phyloP scores from a whole-genome alignment of 2,888 invertebrate species.

The Apoda limacodes region DNA sequence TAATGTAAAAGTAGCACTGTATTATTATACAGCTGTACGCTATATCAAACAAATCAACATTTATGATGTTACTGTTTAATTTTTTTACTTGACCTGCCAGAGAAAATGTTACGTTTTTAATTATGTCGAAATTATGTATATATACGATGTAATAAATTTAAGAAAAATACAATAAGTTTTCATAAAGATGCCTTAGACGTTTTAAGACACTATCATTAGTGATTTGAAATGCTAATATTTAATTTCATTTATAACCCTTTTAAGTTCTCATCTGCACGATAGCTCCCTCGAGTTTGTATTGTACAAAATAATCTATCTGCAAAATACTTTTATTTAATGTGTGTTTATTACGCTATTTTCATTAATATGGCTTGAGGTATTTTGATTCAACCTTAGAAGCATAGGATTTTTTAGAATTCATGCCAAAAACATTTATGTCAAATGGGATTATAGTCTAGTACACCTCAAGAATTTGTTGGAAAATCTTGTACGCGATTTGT shows the following conservation, averaged over 20 bases:
- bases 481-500: conserved; percentile 38
- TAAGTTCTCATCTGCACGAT: conserved; percentile 25
- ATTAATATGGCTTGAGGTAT: conserved; percentile 59
- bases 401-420: conserved; percentile 48
- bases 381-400: conserved; percentile 43
- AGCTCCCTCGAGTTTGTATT: too few species aligned
- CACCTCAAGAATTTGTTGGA: conserved; percentile 29
- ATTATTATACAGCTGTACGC: conserved; percentile 44
- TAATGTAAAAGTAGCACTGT: conserved; percentile 35
- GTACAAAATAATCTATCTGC: conserved; percentile 1
- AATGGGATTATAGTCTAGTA: conserved; percentile 56
- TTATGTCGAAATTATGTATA: conserved; percentile 67
- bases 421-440: conserved; percentile 44
- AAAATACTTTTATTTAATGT: conserved; percentile 42
- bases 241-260: conserved; percentile 39
- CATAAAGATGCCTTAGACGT: conserved; percentile 62
- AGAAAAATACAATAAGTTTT: conserved; percentile 65
- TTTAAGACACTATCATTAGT: conserved; percentile 45
- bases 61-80: conserved; percentile 39
- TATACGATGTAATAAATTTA: conserved; percentile 67
- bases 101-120: conserved; percentile 56
- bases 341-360: conserved; percentile 51
- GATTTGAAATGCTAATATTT: conserved; percentile 32
- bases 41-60: conserved; percentile 27
- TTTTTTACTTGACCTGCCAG: conserved; percentile 51